Percentiles rank a stretch among this genome's conserved stretches.
Conservation (phyloP, 2,797 vertebrate genomes). For the Catamblyrhynchus diadema region DNA sequence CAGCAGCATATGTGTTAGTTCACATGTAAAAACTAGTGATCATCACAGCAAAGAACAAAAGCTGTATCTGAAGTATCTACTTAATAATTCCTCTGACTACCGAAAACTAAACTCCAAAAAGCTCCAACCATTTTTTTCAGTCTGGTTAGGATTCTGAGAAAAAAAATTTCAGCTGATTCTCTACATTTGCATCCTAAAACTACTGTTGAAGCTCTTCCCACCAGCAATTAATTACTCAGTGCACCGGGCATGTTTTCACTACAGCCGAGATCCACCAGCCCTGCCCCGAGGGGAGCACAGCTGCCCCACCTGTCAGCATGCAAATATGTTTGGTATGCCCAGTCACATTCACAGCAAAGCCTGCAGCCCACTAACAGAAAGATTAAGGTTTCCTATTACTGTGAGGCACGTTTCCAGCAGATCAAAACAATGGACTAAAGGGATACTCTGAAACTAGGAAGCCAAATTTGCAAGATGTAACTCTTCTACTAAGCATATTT, state of each 20-base stretch:
- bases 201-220: neutral
- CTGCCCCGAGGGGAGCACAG: slow-evolving; percentile 26
- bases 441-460: neutral
- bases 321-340: slow-evolving; percentile 54
- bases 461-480: neutral
- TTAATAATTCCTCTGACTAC: neutral
- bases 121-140: neutral
- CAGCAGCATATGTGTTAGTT: neutral
- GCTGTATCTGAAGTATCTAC: neutral
- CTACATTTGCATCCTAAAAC: neutral
- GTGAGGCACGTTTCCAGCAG: neutral
- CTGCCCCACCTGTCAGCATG: slow-evolving; percentile 17
- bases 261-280: neutral
- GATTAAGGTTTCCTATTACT: neutral
- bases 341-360: neutral
- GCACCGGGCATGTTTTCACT: neutral
- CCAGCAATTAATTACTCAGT: neutral
- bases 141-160: neutral
- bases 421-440: neutral
- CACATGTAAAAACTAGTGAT: neutral
- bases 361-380: neutral
- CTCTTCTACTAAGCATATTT: neutral
- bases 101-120: neutral
- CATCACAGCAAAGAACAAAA: neutral
- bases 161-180: neutral